Conservation (phyloP, 2,888 invertebrate species). For the Amphipoea oculea region DNA sequence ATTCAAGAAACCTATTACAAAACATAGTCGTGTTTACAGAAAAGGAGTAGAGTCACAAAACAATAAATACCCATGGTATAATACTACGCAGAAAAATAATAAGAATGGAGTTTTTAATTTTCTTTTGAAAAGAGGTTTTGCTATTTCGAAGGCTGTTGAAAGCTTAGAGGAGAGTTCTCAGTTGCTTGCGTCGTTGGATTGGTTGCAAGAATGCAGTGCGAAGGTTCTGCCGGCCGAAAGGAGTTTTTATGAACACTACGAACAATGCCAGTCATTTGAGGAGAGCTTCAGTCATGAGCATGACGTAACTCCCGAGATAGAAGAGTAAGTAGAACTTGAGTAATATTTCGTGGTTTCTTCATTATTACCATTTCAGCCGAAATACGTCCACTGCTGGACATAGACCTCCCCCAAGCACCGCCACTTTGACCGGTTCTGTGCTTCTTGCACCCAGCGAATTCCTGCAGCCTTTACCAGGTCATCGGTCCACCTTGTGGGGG, state of each 20-base stretch:
- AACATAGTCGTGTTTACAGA: constrained; percentile 70
- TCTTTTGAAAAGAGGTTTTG: constrained; percentile 81
- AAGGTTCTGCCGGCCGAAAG: constrained; percentile 81
- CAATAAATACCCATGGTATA: constrained; percentile 86
- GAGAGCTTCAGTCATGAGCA: constrained; percentile 72
- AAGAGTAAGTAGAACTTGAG: constrained; percentile 72
- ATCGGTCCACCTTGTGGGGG: not conserved
- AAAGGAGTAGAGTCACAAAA: constrained; percentile 82
- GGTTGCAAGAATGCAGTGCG: constrained; percentile 79
- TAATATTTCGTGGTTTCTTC: not conserved
- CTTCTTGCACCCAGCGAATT: not conserved
- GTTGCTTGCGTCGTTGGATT: constrained; percentile 76
- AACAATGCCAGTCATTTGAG: constrained; percentile 80
- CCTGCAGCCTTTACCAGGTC: not conserved
- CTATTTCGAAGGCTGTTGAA: constrained; percentile 76
- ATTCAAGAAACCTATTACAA: constrained; percentile 76
- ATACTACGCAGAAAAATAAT: constrained; percentile 79
- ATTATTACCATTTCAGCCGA: not conserved
- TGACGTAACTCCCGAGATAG: constrained; percentile 68
- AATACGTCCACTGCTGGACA: not conserved
- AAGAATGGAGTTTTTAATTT: constrained; percentile 79
- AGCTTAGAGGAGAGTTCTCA: constrained; percentile 73
- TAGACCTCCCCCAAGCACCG: not conserved
- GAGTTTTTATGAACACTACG: constrained; percentile 81
- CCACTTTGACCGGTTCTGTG: not conserved